Base-by-base conservation (phyloP, 2,797 vertebrate genomes). In the Girardinus metallicus region DNA sequence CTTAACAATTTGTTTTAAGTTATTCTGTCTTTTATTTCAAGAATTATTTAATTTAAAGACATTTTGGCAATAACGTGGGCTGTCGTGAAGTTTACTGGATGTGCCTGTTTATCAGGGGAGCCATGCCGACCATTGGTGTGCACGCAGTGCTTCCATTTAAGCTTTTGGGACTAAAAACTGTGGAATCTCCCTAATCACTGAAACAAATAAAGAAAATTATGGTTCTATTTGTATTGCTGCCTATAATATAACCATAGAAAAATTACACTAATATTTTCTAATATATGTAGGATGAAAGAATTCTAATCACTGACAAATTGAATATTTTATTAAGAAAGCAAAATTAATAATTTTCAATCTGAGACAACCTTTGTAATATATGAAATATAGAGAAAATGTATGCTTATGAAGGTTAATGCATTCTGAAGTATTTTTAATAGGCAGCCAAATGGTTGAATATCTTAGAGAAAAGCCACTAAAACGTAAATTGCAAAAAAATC, bases 251-350 rank as follows among this genome's bases (percentile, higher is more conserved):
- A 94, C 87, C 88, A 91, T 93, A 96, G 93, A 95, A 93, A 76
- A 95, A 95, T 94, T 88, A 95, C 92, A 94, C 95, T 94, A 96
- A 96, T 95, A 96, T 95, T 96, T 96, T 96, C 87, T 96, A 94
- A 96, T 95, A 95, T 95, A 95, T 96, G 93, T 96, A 96, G 94
- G 89, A 94, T 89, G 87, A 93, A 93, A 94, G 94, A 96, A 96
- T 95, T 96, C 95, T 96, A 96, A 96, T 95, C 88, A 94, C 90
- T 95, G 91, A 96, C 92, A 96, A 96, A 96, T 94, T 93, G 83
- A 95, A 91, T 96, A 96, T 96, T 96, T 96, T 96, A 96, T 95
- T 95, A 96, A 94, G 81, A 94, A 93, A 89, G 53, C 68, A 66
- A 94, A 94, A 91, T 89, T 72, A 93, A 83, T 93, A 75, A 92